Evolutionary conservation across 2,113 vertebrate genomes (phyloP).

Genomic region (Madoqua kirkii): DNA sequence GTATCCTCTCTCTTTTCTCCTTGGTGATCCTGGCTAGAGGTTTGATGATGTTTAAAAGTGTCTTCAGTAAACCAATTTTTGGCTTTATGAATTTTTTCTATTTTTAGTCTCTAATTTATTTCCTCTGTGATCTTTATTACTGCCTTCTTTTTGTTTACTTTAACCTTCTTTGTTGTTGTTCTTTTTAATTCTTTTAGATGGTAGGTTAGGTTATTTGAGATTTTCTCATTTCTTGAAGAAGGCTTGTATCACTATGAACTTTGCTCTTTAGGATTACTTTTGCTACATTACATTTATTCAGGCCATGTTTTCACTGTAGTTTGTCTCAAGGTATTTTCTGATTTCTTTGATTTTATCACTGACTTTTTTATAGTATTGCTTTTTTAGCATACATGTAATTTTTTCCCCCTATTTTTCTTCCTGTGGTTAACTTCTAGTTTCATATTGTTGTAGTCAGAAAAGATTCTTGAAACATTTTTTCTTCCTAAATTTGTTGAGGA

Average conservation of each 20-base stretch:
- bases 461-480: background rate
- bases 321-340: background rate
- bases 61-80: background rate
- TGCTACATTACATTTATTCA: background rate
- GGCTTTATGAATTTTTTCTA: background rate
- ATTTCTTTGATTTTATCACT: background rate
- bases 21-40: background rate
- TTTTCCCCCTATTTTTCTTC: background rate
- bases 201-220: background rate
- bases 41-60: background rate
- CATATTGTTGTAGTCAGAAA: background rate
- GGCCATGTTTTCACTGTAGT: background rate
- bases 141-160: background rate
- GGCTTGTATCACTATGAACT: background rate
- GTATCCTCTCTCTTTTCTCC: background rate
- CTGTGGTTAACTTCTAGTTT: background rate
- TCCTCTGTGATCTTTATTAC: background rate
- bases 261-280: background rate
- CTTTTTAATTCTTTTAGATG: background rate
- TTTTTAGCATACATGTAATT: background rate
- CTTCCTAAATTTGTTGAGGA: background rate
- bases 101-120: background rate
- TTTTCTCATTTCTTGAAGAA: background rate
- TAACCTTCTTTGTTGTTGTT: background rate
- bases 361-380: too few relatives aligned